Evolutionary conservation across 2,888 invertebrate genomes (phyloP).

Genomic region (Caenorhabditis imperialis): DNA sequence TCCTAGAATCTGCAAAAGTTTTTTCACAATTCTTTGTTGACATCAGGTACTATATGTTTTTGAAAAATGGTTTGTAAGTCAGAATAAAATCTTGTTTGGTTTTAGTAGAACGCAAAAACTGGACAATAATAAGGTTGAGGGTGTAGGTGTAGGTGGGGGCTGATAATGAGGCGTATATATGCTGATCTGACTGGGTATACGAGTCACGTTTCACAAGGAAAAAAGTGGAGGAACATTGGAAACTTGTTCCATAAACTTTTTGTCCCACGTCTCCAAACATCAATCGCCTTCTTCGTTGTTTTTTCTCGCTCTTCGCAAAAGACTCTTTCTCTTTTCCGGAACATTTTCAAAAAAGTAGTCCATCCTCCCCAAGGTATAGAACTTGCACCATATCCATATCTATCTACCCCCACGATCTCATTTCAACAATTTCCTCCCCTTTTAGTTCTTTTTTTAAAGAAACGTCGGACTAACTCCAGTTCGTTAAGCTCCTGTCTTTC

Average conservation of each 20-base stretch:
- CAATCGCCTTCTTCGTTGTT: slow-evolving; percentile 6
- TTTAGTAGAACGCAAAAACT: too few species aligned
- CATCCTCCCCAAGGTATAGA: slow-evolving; percentile 22
- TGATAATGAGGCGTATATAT: background rate
- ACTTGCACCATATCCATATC: slow-evolving; percentile 18
- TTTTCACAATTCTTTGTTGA: too few species aligned
- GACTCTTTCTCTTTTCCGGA: background rate
- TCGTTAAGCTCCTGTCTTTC: slow-evolving; percentile 31
- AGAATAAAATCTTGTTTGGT: too few species aligned
- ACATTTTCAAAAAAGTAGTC: background rate
- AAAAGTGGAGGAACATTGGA: too few species aligned
- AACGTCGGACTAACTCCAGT: slow-evolving; percentile 12
- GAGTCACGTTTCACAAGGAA: too few species aligned
- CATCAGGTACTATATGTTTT: too few species aligned
- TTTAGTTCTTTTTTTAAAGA: slow-evolving; percentile 1
- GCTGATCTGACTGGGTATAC: too few species aligned
- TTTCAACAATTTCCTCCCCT: slow-evolving; percentile 15
- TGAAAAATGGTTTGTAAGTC: too few species aligned
- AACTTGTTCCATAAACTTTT: slow-evolving; percentile 20
- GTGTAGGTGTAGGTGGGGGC: background rate
- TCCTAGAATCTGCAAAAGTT: too few species aligned
- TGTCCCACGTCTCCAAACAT: slow-evolving; percentile 30
- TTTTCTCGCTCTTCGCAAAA: background rate
- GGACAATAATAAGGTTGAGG: slow-evolving; percentile 6
- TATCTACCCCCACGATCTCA: slow-evolving; percentile 20